Evolutionary conservation across 2,888 invertebrate genomes (phyloP).

Genomic region (Timandra comae): DNA sequence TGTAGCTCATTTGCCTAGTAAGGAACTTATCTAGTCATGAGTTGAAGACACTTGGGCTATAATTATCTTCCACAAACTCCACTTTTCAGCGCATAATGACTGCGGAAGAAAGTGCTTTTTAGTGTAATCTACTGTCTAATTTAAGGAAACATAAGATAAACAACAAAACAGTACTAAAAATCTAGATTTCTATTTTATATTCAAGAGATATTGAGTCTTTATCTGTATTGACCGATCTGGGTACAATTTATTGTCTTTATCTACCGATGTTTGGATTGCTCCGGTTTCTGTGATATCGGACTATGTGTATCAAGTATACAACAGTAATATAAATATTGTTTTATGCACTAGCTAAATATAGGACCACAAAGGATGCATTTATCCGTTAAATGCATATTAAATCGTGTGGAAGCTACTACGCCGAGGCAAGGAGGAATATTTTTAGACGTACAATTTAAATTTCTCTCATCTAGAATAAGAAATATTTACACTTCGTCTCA

Average conservation of each 20-base stretch:
- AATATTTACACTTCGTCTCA: no score
- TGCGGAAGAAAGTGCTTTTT: no score
- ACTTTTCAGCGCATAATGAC: no score
- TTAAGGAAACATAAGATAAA: constrained; percentile 1
- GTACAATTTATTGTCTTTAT: constrained; percentile 16
- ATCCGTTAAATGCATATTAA: constrained; percentile 47
- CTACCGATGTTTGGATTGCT: constrained; percentile 8
- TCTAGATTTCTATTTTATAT: constrained; percentile 2
- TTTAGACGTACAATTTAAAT: constrained; percentile 22
- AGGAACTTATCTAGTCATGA: no score
- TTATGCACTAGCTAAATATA: constrained; percentile 19
- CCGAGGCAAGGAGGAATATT: constrained; percentile 35
- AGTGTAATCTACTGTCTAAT: background rate
- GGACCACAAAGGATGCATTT: constrained; percentile 48
- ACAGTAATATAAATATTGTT: constrained; percentile 3
- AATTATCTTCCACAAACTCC: no score
- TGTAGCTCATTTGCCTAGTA: no score
- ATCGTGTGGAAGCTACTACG: constrained; percentile 38
- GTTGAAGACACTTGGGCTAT: no score
- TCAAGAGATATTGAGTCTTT: constrained; percentile 12
- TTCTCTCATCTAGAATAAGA: background rate
- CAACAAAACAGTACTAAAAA: constrained; percentile 5
- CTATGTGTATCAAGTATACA: background rate
- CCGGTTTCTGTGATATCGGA: constrained; percentile 1
- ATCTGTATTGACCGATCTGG: constrained; percentile 17